Conservation (phyloP, 2,888 invertebrate genomes). For the Macrosoma leucophasiata region DNA sequence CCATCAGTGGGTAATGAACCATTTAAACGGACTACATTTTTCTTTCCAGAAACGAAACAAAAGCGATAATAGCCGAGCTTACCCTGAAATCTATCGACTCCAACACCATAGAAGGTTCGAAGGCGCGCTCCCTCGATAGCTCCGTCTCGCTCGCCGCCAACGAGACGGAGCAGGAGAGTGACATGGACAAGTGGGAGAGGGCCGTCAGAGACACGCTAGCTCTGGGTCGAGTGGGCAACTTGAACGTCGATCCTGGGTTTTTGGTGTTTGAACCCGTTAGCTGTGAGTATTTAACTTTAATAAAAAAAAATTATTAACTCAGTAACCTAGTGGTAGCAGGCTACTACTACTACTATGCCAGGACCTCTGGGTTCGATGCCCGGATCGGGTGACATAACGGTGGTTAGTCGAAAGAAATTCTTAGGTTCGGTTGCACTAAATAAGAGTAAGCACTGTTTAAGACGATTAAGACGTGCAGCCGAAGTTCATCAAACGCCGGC, state of each 20-base stretch:
- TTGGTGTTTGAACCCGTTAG: slow-evolving; percentile 82
- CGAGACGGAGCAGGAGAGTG: slow-evolving; percentile 27
- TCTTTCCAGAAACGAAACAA: slow-evolving; percentile 63
- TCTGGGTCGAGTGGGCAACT: slow-evolving; percentile 83
- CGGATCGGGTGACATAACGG: no score
- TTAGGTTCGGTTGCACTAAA: no score
- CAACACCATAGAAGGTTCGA: slow-evolving; percentile 76
- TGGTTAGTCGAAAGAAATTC: no score
- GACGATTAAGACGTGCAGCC: no score
- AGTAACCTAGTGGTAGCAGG: no score
- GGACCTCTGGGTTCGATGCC: no score
- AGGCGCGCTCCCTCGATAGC: slow-evolving; percentile 45
- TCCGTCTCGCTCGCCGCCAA: slow-evolving; percentile 24
- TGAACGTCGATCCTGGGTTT: slow-evolving; percentile 88
- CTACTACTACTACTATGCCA: no score
- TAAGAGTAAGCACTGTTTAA: no score
- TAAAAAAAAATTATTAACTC: no score
- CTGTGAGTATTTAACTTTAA: slow-evolving; percentile 81
- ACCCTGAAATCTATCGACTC: slow-evolving; percentile 85
- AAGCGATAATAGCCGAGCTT: slow-evolving; percentile 84
- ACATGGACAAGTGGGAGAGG: slow-evolving; percentile 58
- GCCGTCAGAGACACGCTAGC: slow-evolving; percentile 82
- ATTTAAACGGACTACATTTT: no score
- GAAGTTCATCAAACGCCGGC: no score
- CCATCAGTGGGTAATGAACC: no score